Evolutionary conservation across 2,113 vertebrate species (phyloP), one percentile per base, ranked within the genome.

Genomic region (Rhinoptilus africanus): DNA sequence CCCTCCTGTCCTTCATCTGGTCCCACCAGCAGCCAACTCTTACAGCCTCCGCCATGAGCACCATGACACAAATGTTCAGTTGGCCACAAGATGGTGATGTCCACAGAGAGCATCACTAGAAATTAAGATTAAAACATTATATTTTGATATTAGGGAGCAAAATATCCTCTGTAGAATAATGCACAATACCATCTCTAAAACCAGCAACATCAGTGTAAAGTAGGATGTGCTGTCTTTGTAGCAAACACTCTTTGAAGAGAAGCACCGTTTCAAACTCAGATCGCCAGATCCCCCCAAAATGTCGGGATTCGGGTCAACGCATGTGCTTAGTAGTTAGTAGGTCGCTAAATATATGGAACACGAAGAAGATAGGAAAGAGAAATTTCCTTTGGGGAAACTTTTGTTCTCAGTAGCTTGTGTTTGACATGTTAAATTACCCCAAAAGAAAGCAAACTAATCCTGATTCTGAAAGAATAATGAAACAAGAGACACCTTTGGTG

Each of bases 361-460:
- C 21, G 53, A 75, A 63, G n/a, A 86, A 87, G 85, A 68, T 26
- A 32, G 72, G 74, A 84, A 92, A 72, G 66, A 57, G 22, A 66
- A 92, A 83, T 85, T 91, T 95, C 89, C 87, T 94, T 90, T 48
- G 71, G 71, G 54, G 71, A 16, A 90, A 85, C 67, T 94, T 89
- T 53, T 85, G 45, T 23, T 91, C 76, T 63, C 72, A 60, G 67
- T 80, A 84, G 73, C 60, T 96, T 74, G 73, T 47, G 74, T 87
- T 74, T 91, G 89, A 92, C 89, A 66, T 28, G 81, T 91, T 89
- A 89, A 88, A 74, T 89, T 91, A 88, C 14, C 19, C 51, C 19
- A 82, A 89, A 91, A 86, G 81, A 76, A 93, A 83, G 71, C 62
- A 89, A 95, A 95, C 57, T 87, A 93, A 85, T 83, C 87, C 89